phyloP scores from a whole-genome alignment of 2,113 vertebrate species.

The Charina bottae region DNA sequence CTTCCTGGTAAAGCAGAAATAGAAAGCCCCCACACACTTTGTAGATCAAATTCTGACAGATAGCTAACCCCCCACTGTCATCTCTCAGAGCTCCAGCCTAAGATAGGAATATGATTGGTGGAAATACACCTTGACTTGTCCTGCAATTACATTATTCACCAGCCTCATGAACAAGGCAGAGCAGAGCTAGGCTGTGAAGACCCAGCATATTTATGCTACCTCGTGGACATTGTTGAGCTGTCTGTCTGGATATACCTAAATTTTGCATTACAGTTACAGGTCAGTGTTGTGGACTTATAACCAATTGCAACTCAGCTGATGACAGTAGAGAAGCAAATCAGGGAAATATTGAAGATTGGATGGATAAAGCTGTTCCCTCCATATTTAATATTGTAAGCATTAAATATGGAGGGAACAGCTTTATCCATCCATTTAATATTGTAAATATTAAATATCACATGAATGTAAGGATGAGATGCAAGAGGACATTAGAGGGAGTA shows the following conservation, averaged over 20 bases:
- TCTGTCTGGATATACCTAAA: too few relatives aligned
- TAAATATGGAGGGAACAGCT: too few relatives aligned
- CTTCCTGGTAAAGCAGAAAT: background rate
- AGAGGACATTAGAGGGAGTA: background rate
- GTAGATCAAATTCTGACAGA: background rate
- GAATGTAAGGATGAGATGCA: too few relatives aligned
- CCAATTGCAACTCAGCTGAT: too few relatives aligned
- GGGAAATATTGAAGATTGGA: too few relatives aligned
- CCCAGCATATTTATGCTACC: background rate
- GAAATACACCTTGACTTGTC: background rate
- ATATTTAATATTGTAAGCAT: too few relatives aligned
- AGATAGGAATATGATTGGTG: background rate
- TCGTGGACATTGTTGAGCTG: background rate
- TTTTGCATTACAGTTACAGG: too few relatives aligned
- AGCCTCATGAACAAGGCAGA: background rate
- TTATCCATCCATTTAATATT: too few relatives aligned
- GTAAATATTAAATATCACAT: too few relatives aligned
- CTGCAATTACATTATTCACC: background rate
- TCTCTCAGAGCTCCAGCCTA: background rate
- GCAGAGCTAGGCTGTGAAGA: background rate
- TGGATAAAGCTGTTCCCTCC: background rate
- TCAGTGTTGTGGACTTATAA: too few relatives aligned
- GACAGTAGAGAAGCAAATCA: too few relatives aligned
- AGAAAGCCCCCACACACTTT: background rate
- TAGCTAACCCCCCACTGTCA: background rate